A percentile compares a stretch with the other conserved stretches of the same genome.
These are phyloP conservation scores for Morpho helenor DNA, from an alignment of 2,888 invertebrate genomes.

Conservation along the genomic window DNA sequence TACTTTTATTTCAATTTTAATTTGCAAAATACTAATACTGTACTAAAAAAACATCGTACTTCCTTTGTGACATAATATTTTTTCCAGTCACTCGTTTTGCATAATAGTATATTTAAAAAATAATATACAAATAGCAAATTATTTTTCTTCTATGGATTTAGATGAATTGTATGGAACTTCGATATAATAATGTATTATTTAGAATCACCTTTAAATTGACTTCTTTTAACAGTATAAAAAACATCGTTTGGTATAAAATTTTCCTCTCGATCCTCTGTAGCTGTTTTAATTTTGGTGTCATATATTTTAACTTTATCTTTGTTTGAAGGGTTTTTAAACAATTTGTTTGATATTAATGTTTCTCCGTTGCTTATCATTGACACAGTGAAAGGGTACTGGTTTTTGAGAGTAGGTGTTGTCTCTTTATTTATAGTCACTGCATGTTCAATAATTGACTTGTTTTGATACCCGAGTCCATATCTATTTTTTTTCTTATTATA, in stretches of 20 bases:
- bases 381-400: not conserved
- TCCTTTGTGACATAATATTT: too few relatives aligned
- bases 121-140: too few relatives aligned
- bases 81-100: too few relatives aligned
- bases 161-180: too few relatives aligned
- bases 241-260: not conserved
- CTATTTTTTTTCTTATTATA: not conserved
- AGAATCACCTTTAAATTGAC: constrained; percentile 1
- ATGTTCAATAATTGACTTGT: constrained; percentile 1
- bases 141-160: too few relatives aligned
- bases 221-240: not conserved
- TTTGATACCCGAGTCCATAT: not conserved
- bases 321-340: not conserved
- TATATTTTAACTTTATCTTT: not conserved
- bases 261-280: not conserved
- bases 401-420: not conserved
- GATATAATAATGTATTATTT: not conserved
- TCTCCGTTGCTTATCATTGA: not conserved
- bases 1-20: not conserved
- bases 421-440: not conserved
- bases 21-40: not conserved
- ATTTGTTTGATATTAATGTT: not conserved
- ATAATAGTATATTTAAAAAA: too few relatives aligned
- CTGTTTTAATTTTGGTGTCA: not conserved
- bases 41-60: too few relatives aligned